Conservation (phyloP, 2,888 invertebrate genomes). For the Mamestra brassicae region DNA sequence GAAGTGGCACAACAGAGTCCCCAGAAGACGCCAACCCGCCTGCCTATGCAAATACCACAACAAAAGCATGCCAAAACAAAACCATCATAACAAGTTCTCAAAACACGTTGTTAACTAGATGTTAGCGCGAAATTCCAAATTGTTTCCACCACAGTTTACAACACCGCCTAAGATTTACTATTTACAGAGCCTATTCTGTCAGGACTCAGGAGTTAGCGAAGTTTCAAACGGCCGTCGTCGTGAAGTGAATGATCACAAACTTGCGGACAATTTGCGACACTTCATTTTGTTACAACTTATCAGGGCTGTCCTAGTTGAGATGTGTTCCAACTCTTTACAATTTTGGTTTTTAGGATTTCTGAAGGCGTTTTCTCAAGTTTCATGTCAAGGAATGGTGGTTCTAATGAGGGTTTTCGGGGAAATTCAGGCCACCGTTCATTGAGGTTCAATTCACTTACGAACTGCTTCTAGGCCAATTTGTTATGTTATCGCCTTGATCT, state of each 20-base stretch:
- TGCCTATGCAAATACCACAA: too few relatives aligned
- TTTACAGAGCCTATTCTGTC: constrained; percentile 1
- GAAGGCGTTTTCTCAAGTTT: too few relatives aligned
- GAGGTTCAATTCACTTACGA: too few relatives aligned
- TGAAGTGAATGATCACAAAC: constrained; percentile 38
- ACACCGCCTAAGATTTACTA: constrained; percentile 17
- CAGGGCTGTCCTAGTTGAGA: not conserved
- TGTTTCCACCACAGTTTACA: constrained; percentile 1
- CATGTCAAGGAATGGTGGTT: too few relatives aligned
- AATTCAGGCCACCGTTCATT: too few relatives aligned
- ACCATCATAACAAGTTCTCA: not conserved
- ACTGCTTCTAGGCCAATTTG: too few relatives aligned
- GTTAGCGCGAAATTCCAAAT: not conserved
- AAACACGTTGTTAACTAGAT: constrained; percentile 10
- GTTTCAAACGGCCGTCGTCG: constrained; percentile 23
- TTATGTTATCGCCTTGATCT: too few relatives aligned
- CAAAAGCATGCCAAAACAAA: not conserved
- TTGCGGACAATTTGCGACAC: constrained; percentile 31
- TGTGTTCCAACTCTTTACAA: not conserved
- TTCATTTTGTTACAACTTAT: constrained; percentile 31
- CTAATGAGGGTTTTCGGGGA: too few relatives aligned
- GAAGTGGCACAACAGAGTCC: too few relatives aligned
- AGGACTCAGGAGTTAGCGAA: constrained; percentile 37
- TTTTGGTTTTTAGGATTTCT: too few relatives aligned
- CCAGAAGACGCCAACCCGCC: too few relatives aligned